A percentile compares a stretch with the other conserved stretches of the same genome.
phyloP scores from a whole-genome alignment of 1,140 invertebrate genomes.

The Hyles vespertilio region DNA sequence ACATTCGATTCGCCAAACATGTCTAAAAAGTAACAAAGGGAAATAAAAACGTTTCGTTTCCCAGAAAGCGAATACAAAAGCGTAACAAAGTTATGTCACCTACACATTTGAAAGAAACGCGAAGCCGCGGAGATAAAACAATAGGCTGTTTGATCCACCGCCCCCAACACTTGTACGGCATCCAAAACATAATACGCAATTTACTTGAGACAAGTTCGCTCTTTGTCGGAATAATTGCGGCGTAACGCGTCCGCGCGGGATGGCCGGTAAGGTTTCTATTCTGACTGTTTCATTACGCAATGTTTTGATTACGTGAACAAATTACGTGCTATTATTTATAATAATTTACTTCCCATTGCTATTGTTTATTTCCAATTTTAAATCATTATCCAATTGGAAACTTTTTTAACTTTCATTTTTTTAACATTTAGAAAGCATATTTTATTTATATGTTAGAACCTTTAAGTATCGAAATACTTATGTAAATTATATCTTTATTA shows the following conservation, averaged over 20 bases:
- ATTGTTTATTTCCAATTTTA: no score
- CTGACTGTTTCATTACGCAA: conserved; percentile 10
- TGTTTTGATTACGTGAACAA: conserved; percentile 6
- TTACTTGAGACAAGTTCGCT: conserved; percentile 45
- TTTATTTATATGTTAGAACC: no score
- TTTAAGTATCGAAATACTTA: no score
- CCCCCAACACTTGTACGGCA: conserved; percentile 47
- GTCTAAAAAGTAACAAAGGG: neutral
- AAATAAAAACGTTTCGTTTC: conserved; percentile 9
- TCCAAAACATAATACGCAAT: conserved; percentile 37
- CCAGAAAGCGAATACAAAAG: conserved; percentile 8
- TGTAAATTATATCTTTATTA: no score
- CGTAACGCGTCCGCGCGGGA: conserved; percentile 12
- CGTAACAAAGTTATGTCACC: conserved; percentile 26
- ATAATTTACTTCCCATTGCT: no score
- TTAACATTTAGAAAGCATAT: no score
- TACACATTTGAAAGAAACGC: conserved; percentile 29
- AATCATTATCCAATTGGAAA: no score
- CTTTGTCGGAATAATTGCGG: conserved; percentile 51
- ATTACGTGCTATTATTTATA: neutral
- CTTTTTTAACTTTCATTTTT: no score
- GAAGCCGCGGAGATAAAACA: conserved; percentile 64
- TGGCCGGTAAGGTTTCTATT: conserved; percentile 20
- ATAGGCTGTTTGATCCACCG: conserved; percentile 58
- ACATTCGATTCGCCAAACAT: neutral